phyloP scores from a whole-genome alignment of 1,140 invertebrate species.

The Pantala flavescens region DNA sequence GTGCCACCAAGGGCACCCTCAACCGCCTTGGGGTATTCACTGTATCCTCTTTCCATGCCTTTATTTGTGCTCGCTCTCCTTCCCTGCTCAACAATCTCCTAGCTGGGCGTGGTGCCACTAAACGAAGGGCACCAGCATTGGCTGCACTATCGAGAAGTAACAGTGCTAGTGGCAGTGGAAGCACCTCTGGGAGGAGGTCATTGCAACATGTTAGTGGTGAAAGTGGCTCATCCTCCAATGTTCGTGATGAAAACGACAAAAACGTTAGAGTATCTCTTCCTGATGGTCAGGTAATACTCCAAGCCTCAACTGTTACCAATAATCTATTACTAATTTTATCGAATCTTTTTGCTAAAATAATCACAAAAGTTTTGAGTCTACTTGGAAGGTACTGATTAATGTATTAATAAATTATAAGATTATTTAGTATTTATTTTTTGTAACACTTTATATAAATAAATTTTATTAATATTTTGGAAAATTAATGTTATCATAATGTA shows the following conservation, averaged over 20 bases:
- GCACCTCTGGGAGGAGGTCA: conserved; percentile 59
- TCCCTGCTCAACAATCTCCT: conserved; percentile 85
- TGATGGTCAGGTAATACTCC: conserved; percentile 58
- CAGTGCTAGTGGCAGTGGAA: conserved; percentile 44
- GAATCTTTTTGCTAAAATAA: too few relatives aligned
- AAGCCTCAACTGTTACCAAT: not conserved
- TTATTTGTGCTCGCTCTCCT: conserved; percentile 89
- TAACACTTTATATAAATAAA: too few relatives aligned
- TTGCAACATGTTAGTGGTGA: conserved; percentile 48
- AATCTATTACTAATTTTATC: too few relatives aligned
- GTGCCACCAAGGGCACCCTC: conserved; percentile 85
- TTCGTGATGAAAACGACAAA: conserved; percentile 73
- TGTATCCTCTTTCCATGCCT: conserved; percentile 94
- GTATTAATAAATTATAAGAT: too few relatives aligned
- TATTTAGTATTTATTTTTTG: too few relatives aligned
- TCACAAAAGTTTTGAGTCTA: too few relatives aligned
- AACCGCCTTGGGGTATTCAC: conserved; percentile 95
- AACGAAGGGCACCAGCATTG: conserved; percentile 58
- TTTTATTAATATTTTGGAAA: too few relatives aligned
- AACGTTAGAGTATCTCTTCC: conserved; percentile 80
- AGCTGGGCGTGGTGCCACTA: conserved; percentile 79
- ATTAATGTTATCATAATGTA: too few relatives aligned
- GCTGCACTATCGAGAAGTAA: conserved; percentile 73
- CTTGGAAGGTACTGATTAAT: too few relatives aligned
- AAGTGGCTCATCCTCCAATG: conserved; percentile 47